Percentiles rank a stretch among this genome's conserved stretches.
Evolutionary conservation across 1,140 invertebrate genomes (phyloP).

Genomic region (Bathynomus jamesi): DNA sequence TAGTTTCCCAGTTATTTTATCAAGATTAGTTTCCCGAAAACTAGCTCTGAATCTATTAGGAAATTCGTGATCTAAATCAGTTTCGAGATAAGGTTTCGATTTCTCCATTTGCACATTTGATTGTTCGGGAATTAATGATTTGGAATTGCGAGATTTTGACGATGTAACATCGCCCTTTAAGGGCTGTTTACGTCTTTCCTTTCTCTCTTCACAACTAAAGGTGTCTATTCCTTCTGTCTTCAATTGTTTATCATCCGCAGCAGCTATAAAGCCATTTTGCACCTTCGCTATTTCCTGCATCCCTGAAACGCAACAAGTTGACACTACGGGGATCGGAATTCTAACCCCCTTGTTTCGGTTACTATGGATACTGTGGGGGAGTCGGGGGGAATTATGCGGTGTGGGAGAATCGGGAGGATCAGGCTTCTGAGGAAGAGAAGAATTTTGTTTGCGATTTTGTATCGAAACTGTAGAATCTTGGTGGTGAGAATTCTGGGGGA

Average conservation of each 20-base stretch:
- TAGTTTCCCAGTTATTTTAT: not conserved
- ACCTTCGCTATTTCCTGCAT: not conserved
- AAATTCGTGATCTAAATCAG: not conserved
- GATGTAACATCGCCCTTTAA: too few species aligned
- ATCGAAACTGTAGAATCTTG: not conserved
- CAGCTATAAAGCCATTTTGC: too few species aligned
- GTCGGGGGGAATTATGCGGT: constrained; percentile 35
- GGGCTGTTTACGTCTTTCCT: too few species aligned
- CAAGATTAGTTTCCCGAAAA: not conserved
- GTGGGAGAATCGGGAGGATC: constrained; percentile 32
- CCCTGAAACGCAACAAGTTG: not conserved
- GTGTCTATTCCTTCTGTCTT: too few species aligned
- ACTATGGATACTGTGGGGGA: constrained; percentile 29
- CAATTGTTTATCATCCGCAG: too few species aligned
- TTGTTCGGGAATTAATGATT: not conserved
- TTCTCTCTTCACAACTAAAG: too few species aligned
- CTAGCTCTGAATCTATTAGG: not conserved
- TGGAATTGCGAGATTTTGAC: too few species aligned
- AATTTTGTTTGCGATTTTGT: not conserved
- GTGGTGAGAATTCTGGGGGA: constrained; percentile 16
- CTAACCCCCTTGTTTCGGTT: constrained; percentile 15
- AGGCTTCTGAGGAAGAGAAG: constrained; percentile 4
- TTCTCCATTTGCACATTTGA: not conserved
- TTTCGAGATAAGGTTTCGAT: not conserved
- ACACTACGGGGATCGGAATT: not conserved